Evolutionary conservation across 2,113 vertebrate genomes (phyloP), one percentile per base, ranked within the genome.

Genomic region (Coreoperca whiteheadi): DNA sequence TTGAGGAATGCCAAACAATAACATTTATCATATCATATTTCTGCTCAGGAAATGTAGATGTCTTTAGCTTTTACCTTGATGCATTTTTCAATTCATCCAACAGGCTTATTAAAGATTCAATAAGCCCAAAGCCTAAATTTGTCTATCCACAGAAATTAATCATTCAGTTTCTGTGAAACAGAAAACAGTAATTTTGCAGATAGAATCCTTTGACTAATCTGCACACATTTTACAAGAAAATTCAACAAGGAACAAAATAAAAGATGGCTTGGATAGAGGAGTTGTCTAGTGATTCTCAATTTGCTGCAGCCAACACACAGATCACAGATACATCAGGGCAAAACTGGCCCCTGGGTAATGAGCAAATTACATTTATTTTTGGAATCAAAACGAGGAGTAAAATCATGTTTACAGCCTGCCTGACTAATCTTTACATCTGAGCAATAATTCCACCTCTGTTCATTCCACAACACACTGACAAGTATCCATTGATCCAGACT

Each of bases 391-490:
- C 0, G 0, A 50, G 72, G 23, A 83, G 72, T 61, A n/a, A 74
- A 75, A 53, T 30, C 32, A n/a, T 65, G 53, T 76, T 75, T 78
- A 70, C 70, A 65, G 59, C 69, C 46, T 23, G 59, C n/a, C 64
- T 63, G 56, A 65, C 61, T 59, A 18, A 81, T 78, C 60, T 68
- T 80, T 71, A 61, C 50, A 82, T 69, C 61, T 65, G 59, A 85
- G 76, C 2, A 3, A 25, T 61, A 70, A 23, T 20, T 39, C 32
- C 59, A 70, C 48, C 43, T 41, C 39, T 21, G 70, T 32, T 87
- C 57, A 2, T 20, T 61, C 34, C 41, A 15, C 60, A 51, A 50
- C 34, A 25, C 4, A 48, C 69, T 53, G 63, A 48, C 56, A 74
- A 56, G 43, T 41, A 51, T 57, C 23, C 56, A 60, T 67, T 56